A percentile compares a stretch with the other conserved stretches of the same genome.
Conservation (phyloP, 2,113 vertebrate genomes). For the Peromyscus polionotus region DNA sequence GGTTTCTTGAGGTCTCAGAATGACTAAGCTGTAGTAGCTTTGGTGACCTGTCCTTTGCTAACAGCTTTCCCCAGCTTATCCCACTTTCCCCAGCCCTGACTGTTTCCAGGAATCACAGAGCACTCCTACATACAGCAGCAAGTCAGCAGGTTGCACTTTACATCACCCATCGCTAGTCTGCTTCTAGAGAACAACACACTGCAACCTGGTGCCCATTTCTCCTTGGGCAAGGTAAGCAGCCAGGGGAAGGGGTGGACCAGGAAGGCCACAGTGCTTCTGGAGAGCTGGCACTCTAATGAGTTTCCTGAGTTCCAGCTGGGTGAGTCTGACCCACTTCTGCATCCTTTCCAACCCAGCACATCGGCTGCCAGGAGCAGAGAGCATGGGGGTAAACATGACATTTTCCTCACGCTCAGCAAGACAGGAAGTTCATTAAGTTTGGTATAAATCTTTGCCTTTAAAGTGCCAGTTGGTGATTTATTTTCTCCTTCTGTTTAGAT, state of each 20-base stretch:
- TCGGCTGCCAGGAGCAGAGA: not conserved
- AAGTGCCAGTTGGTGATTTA: constrained; percentile 86
- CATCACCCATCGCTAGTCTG: not conserved
- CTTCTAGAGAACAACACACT: not conserved
- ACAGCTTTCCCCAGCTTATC: not conserved
- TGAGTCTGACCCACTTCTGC: constrained; percentile 65
- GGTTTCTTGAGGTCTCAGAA: not conserved
- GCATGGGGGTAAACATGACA: constrained; percentile 65
- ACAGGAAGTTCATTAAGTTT: constrained; percentile 87
- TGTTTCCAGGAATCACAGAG: not conserved
- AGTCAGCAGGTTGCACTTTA: not conserved
- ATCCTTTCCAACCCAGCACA: constrained; percentile 73
- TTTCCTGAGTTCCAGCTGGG: constrained; percentile 63
- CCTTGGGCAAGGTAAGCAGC: not conserved
- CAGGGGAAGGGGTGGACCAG: not conserved
- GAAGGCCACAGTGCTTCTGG: not conserved
- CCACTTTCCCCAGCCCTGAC: not conserved
- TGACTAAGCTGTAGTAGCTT: not conserved
- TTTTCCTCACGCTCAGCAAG: constrained; percentile 83
- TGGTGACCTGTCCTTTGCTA: not conserved
- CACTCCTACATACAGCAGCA: not conserved
- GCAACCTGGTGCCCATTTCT: not conserved
- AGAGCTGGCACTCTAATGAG: constrained; percentile 11
- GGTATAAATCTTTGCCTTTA: constrained; percentile 87
- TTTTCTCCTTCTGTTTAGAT: constrained; percentile 84